phyloP scores from a whole-genome alignment of 2,113 vertebrate genomes.

The Sciurus niger region DNA sequence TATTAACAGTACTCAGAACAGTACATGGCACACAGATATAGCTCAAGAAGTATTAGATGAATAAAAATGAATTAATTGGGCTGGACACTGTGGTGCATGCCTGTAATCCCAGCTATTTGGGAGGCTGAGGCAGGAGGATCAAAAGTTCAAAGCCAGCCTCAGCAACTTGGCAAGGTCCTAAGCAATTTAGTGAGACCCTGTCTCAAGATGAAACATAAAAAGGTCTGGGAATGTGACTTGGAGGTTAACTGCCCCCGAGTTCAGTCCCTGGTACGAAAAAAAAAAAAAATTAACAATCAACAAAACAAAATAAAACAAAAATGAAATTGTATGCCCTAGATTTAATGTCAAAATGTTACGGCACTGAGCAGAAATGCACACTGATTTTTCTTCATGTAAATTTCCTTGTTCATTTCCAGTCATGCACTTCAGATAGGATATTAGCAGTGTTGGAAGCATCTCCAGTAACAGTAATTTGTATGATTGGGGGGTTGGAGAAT shows the following conservation, averaged over 20 bases:
- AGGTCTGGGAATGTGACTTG: too few species aligned
- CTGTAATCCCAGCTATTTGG: too few species aligned
- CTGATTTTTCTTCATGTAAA: neutral
- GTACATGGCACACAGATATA: neutral
- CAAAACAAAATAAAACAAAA: neutral
- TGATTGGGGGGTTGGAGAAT: neutral
- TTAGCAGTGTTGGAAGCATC: neutral
- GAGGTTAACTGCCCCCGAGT: too few species aligned
- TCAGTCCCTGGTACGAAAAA: too few species aligned
- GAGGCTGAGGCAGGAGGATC: too few species aligned
- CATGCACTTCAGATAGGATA: neutral
- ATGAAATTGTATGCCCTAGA: neutral
- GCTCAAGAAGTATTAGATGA: neutral
- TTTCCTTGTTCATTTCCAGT: neutral
- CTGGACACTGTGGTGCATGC: too few species aligned
- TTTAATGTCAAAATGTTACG: neutral
- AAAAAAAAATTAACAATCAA: neutral
- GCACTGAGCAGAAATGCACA: neutral
- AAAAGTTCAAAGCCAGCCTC: too few species aligned
- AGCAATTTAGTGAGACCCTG: too few species aligned
- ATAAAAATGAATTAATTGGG: neutral
- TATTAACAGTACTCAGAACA: neutral
- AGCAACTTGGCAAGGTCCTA: too few species aligned
- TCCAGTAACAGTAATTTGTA: slow-evolving; percentile 14
- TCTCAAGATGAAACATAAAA: too few species aligned